These are phyloP conservation scores for Drosophila borealis DNA, from an alignment of 2,888 invertebrate species.

Conservation along the genomic window DNA sequence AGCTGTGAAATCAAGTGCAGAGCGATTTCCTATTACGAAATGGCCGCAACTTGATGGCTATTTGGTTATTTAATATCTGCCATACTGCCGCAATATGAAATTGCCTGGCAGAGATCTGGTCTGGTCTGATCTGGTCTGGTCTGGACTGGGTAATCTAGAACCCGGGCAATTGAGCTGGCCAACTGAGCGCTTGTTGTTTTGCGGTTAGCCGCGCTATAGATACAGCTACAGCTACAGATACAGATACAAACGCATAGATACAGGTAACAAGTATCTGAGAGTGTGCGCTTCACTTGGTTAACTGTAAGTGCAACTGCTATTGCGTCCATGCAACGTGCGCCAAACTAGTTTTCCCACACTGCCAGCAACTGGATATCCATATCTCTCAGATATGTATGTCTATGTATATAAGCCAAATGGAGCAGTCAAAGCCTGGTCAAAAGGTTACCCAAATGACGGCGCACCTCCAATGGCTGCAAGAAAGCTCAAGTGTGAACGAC, in stretches of 20 bases:
- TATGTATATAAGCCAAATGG: slow-evolving; percentile 48
- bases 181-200: slow-evolving; percentile 59
- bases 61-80: slow-evolving; percentile 78
- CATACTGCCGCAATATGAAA: slow-evolving; percentile 63
- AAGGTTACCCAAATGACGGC: slow-evolving; percentile 69
- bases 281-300: slow-evolving; percentile 51
- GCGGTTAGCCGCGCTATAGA: slow-evolving; percentile 72
- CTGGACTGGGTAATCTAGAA: slow-evolving; percentile 63
- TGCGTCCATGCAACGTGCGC: slow-evolving; percentile 52
- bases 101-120: slow-evolving; percentile 41
- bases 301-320: slow-evolving; percentile 56
- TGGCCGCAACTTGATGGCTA: slow-evolving; percentile 72
- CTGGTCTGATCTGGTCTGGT: slow-evolving; percentile 21
- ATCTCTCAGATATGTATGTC: slow-evolving; percentile 25
- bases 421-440: slow-evolving; percentile 73
- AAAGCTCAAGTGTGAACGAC: background rate
- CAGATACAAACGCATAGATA: slow-evolving; percentile 37
- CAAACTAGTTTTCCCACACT: slow-evolving; percentile 60
- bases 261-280: slow-evolving; percentile 59
- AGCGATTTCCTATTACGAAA: slow-evolving; percentile 78
- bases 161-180: slow-evolving; percentile 63
- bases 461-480: slow-evolving; percentile 45
- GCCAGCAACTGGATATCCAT: slow-evolving; percentile 35
- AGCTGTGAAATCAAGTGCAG: slow-evolving; percentile 74
- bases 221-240: slow-evolving; percentile 28